phyloP scores from a whole-genome alignment of 2,113 vertebrate genomes.

The Eonycteris spelaea region DNA sequence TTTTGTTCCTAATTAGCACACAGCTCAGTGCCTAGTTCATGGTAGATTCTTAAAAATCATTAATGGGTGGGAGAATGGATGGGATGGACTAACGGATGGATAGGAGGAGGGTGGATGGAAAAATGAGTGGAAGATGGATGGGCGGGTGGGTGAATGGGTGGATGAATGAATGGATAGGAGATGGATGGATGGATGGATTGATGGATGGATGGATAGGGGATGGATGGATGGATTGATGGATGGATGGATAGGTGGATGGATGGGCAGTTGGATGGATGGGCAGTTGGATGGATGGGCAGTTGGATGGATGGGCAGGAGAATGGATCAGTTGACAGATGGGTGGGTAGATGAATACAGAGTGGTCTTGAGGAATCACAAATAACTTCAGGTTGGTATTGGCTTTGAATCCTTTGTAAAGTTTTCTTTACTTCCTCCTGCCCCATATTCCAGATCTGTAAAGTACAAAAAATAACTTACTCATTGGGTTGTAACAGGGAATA shows the following conservation, averaged over 20 bases:
- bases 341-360: not conserved
- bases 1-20: not conserved
- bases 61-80: not conserved
- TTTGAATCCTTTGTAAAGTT: slow-evolving; percentile 3
- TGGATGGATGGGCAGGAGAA: not conserved
- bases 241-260: not conserved
- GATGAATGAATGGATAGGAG: not conserved
- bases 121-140: no score
- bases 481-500: not conserved
- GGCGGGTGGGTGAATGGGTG: no score
- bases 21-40: not conserved
- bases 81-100: not conserved
- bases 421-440: not conserved
- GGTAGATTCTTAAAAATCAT: not conserved
- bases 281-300: not conserved
- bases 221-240: not conserved
- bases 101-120: no score
- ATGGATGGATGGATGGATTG: not conserved
- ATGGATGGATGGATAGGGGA: no score
- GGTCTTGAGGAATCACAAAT: not conserved
- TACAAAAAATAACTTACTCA: not conserved
- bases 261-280: not conserved
- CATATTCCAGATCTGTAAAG: not conserved
- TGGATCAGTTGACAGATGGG: not conserved
- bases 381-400: not conserved